A percentile compares a stretch with the other conserved stretches of the same genome.
These are phyloP conservation scores for Chaetops frenatus DNA, from an alignment of 2,113 vertebrate genomes.

Conservation along the genomic window DNA sequence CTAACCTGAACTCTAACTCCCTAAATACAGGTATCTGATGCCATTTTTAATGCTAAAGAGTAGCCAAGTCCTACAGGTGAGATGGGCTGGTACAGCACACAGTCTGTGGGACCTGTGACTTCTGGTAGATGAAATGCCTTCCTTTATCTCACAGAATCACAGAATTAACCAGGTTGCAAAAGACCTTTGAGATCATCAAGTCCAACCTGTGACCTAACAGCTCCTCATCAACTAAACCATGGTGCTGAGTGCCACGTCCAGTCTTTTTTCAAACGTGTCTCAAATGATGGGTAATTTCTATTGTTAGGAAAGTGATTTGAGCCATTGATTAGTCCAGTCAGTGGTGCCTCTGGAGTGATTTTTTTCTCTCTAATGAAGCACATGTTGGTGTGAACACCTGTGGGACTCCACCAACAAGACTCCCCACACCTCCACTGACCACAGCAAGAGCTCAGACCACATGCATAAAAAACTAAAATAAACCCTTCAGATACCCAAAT, in stretches of 20 bases:
- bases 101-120: background rate
- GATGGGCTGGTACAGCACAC: background rate
- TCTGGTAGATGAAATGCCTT: background rate
- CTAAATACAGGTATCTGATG: background rate
- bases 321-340: background rate
- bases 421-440: background rate
- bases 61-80: background rate
- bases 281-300: background rate
- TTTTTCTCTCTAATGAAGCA: background rate
- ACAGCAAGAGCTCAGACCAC: background rate
- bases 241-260: background rate
- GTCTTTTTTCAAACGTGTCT: background rate
- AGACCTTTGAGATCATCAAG: background rate
- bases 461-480: background rate
- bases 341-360: background rate
- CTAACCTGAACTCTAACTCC: background rate
- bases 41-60: background rate
- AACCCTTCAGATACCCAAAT: background rate
- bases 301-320: background rate
- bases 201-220: background rate
- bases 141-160: background rate
- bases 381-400: accelerated
- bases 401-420: background rate
- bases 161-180: background rate
- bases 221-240: background rate